Evolutionary conservation across 2,888 invertebrate species (phyloP).

Genomic region (Drosophila lacicola): DNA sequence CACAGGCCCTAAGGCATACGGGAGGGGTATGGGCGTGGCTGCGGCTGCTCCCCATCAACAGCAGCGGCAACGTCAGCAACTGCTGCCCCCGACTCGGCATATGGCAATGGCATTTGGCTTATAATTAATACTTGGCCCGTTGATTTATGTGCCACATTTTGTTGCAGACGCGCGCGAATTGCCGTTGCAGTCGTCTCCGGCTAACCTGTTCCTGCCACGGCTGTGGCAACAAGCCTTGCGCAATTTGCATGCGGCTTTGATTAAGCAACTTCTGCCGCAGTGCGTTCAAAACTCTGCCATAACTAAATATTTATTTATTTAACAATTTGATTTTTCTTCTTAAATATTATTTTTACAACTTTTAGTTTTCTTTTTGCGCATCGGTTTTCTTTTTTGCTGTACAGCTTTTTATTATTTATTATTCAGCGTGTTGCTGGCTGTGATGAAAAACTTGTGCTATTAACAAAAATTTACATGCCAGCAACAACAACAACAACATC

Average conservation of each 20-base stretch:
- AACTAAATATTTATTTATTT: slow-evolving; percentile 22
- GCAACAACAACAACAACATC: slow-evolving; percentile 21
- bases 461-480: slow-evolving; percentile 72
- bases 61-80: slow-evolving; percentile 8
- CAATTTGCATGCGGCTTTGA: slow-evolving; percentile 47
- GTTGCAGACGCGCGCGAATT: slow-evolving; percentile 26
- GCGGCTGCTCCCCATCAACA: slow-evolving; percentile 17
- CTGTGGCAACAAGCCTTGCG: slow-evolving; percentile 28
- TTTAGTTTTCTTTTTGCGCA: slow-evolving; percentile 41
- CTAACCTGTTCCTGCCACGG: slow-evolving; percentile 36
- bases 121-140: slow-evolving; percentile 63
- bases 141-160: slow-evolving; percentile 70
- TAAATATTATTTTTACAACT: not conserved
- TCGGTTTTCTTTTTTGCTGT: slow-evolving; percentile 15
- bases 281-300: slow-evolving; percentile 34
- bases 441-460: slow-evolving; percentile 75
- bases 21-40: slow-evolving; percentile 20
- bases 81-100: slow-evolving; percentile 35
- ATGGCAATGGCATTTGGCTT: slow-evolving; percentile 72
- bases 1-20: slow-evolving; percentile 35
- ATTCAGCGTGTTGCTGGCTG: slow-evolving; percentile 24
- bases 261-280: slow-evolving; percentile 34
- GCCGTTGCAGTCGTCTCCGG: not conserved
- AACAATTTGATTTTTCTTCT: not conserved
- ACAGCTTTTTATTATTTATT: slow-evolving; percentile 42